Conservation (phyloP, 2,113 vertebrate species). For the Gallinago jamesoni region DNA sequence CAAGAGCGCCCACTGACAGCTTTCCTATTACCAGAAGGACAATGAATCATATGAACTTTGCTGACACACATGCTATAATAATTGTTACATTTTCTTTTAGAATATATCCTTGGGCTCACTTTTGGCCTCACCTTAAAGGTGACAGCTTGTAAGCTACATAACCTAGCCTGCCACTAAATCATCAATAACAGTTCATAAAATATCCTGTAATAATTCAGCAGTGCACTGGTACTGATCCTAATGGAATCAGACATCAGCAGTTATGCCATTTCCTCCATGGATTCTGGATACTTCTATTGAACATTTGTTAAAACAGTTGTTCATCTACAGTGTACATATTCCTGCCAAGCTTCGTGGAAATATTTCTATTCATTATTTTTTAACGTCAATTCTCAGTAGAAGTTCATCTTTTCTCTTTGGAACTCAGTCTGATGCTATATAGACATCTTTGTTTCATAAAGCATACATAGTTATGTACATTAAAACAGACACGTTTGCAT, state of each 20-base stretch:
- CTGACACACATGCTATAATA: conserved; percentile 67
- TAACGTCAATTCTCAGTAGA: not conserved
- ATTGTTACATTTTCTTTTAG: conserved; percentile 69
- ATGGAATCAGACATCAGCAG: conserved; percentile 65
- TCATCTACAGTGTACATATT: conserved; percentile 46
- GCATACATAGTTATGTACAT: not conserved
- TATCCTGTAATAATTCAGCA: conserved; percentile 55
- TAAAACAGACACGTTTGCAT: not conserved
- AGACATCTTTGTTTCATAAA: conserved; percentile 8
- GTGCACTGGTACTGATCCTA: conserved; percentile 64
- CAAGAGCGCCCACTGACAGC: conserved; percentile 67
- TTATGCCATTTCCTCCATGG: conserved; percentile 54
- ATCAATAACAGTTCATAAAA: conserved; percentile 59
- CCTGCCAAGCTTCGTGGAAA: conserved; percentile 54
- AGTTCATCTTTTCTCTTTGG: conserved; percentile 20
- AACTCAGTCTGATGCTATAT: not conserved
- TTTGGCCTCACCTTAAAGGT: conserved; percentile 69
- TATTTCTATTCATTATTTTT: conserved; percentile 58
- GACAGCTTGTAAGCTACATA: conserved; percentile 61
- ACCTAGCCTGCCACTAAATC: conserved; percentile 61
- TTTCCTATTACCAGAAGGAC: conserved; percentile 73
- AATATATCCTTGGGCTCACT: conserved; percentile 57
- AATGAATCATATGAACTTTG: conserved; percentile 71
- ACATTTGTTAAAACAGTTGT: conserved; percentile 71
- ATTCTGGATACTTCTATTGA: conserved; percentile 58